These are phyloP conservation scores for Diarsia brunnea DNA, from an alignment of 2,888 invertebrate species.

Conservation along the genomic window DNA sequence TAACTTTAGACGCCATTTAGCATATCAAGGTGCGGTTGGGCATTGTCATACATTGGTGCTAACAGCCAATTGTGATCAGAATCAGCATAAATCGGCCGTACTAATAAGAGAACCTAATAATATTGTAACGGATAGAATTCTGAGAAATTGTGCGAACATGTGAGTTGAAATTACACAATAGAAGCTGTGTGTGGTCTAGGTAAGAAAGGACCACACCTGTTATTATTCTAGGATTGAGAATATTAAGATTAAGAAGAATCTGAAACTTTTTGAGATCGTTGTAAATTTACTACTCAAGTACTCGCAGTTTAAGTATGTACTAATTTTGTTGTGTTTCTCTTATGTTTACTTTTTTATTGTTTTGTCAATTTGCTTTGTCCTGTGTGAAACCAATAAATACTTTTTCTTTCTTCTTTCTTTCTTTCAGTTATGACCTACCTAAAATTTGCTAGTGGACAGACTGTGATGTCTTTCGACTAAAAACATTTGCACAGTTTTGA, in stretches of 20 bases:
- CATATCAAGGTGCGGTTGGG: slow-evolving; percentile 56
- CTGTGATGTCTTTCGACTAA: no score
- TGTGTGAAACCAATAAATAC: no score
- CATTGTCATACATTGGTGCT: slow-evolving; percentile 60
- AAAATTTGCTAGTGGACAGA: no score
- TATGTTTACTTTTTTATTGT: no score
- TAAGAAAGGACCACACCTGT: slow-evolving; percentile 17
- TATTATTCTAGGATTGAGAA: not conserved
- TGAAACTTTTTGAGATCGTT: not conserved
- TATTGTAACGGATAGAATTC: slow-evolving; percentile 25
- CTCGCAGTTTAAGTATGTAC: no score
- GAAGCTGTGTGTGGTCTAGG: slow-evolving; percentile 45
- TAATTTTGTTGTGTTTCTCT: no score
- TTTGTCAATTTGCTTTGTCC: no score
- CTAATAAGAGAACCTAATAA: slow-evolving; percentile 52
- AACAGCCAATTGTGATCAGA: slow-evolving; percentile 60
- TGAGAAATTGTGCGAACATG: slow-evolving; percentile 14
- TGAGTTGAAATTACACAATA: slow-evolving; percentile 20
- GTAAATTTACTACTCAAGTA: not conserved
- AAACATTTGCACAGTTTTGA: not conserved
- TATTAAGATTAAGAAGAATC: not conserved
- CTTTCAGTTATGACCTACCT: no score
- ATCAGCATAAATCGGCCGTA: slow-evolving; percentile 44
- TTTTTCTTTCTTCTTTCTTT: no score
- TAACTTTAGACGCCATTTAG: slow-evolving; percentile 52